Percentiles rank a stretch among this genome's conserved stretches.
Evolutionary conservation across 1,140 invertebrate species (phyloP).

Genomic region (Bombus difficillimus): DNA sequence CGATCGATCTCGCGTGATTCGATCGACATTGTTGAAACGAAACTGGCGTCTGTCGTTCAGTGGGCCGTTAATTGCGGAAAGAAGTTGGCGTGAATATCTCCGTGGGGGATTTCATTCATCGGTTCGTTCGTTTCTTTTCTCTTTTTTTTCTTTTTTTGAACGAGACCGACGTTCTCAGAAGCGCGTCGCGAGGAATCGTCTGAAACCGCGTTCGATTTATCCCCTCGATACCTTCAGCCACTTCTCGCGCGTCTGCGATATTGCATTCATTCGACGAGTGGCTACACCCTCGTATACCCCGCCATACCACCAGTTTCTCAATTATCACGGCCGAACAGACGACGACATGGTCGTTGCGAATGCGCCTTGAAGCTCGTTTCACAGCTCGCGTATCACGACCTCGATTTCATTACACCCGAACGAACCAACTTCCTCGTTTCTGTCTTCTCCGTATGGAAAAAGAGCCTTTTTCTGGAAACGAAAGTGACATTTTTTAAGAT

Average conservation of each 20-base stretch:
- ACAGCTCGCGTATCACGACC: constrained; percentile 42
- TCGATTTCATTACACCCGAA: constrained; percentile 15
- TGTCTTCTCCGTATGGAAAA: not conserved
- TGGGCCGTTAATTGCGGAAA: not conserved
- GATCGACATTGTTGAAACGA: not conserved
- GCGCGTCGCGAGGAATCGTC: not conserved
- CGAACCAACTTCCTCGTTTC: constrained; percentile 26
- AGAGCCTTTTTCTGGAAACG: too few species aligned
- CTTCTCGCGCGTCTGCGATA: not conserved
- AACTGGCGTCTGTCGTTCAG: too few species aligned
- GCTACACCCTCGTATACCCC: not conserved
- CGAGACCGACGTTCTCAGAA: not conserved
- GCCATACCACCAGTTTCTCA: not conserved
- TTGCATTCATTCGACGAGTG: not conserved
- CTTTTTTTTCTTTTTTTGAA: not conserved
- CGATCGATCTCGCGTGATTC: not conserved
- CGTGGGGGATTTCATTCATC: not conserved
- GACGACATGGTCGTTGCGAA: constrained; percentile 32
- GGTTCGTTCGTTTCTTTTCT: not conserved
- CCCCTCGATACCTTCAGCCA: not conserved
- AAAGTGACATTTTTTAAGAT: too few species aligned
- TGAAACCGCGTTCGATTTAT: constrained; percentile 9
- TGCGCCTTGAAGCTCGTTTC: constrained; percentile 37
- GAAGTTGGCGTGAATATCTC: not conserved
- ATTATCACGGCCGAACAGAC: constrained; percentile 39